Conservation (phyloP, 2,113 vertebrate genomes). For the Podarcis muralis region DNA sequence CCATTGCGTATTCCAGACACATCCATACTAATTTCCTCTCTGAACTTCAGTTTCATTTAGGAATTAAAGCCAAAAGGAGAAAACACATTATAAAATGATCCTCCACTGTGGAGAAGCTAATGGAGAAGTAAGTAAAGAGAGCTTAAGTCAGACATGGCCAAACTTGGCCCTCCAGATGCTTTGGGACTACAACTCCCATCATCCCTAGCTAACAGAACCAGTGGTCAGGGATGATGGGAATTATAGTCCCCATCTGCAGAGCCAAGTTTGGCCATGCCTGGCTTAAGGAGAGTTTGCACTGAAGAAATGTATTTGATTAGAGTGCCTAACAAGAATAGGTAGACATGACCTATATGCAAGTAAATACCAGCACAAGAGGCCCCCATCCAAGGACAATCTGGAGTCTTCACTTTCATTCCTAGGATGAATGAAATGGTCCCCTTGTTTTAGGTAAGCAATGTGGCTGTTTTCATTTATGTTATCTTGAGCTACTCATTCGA, state of each 20-base stretch:
- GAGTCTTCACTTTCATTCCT: not conserved
- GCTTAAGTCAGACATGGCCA: not conserved
- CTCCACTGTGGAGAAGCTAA: not conserved
- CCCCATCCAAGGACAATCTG: not conserved
- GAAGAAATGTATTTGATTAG: not conserved
- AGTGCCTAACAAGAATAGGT: not conserved
- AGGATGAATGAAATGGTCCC: not conserved
- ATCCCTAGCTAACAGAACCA: too few species aligned
- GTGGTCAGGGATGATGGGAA: too few species aligned
- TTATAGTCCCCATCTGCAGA: too few species aligned
- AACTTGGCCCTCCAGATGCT: too few species aligned
- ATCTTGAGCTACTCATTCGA: not conserved
- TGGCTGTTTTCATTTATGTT: not conserved
- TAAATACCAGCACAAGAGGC: not conserved
- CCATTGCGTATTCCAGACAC: not conserved
- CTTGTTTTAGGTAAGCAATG: not conserved
- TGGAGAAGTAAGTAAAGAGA: not conserved
- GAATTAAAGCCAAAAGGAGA: not conserved
- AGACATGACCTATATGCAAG: not conserved
- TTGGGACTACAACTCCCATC: too few species aligned
- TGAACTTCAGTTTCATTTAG: not conserved
- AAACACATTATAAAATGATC: not conserved
- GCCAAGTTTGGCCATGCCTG: too few species aligned
- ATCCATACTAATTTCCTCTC: fast-evolving
- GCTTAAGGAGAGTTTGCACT: not conserved